Conservation (phyloP, 2,113 vertebrate species). For the Panthera leo region DNA sequence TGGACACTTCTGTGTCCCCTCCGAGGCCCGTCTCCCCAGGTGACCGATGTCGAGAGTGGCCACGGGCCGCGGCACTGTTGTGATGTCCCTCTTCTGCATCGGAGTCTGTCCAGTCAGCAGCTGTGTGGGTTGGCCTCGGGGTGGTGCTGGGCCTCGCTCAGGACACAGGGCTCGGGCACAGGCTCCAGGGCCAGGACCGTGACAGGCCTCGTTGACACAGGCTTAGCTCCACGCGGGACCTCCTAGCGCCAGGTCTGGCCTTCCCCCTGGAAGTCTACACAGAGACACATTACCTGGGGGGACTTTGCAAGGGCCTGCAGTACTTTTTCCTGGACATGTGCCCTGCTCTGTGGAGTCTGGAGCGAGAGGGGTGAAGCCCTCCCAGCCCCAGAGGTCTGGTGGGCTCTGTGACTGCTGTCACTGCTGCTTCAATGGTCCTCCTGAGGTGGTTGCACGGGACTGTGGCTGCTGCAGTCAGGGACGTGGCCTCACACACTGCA, state of each 20-base stretch:
- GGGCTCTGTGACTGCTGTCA: not conserved
- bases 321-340: not conserved
- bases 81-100: not conserved
- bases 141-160: not conserved
- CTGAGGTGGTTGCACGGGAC: not conserved
- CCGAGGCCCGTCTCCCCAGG: not conserved
- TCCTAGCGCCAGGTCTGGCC: not conserved
- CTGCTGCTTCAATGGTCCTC: not conserved
- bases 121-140: fast-evolving
- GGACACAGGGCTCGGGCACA: not conserved
- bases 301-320: not conserved
- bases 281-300: not conserved
- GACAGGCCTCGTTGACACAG: not conserved
- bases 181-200: not conserved
- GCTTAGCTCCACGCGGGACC: not conserved
- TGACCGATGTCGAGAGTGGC: not conserved
- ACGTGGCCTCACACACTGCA: not conserved
- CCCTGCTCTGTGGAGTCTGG: not conserved
- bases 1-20: not conserved
- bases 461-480: no score
- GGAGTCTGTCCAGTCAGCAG: not conserved
- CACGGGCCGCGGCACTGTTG: not conserved
- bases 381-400: no score
- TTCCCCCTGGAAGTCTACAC: not conserved
- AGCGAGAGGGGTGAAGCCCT: no score